Evolutionary conservation across 2,888 invertebrate genomes (phyloP), one percentile per base, ranked within the genome.

Genomic region (Agrotis ipsilon): DNA sequence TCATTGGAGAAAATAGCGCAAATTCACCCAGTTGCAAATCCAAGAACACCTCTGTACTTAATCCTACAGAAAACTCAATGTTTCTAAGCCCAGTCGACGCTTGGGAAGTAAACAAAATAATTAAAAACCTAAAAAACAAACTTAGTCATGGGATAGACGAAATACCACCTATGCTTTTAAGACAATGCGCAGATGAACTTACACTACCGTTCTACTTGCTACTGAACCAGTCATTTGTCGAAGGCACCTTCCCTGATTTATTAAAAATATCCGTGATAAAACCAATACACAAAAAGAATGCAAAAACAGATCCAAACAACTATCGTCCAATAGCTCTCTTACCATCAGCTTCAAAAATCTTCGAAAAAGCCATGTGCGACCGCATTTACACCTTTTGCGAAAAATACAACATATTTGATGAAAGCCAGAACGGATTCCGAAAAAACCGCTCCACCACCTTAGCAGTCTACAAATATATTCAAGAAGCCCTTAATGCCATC

Each of bases 351-450:
- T 55, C 55, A 32, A 55, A 55, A 11, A 32, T 32, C 16, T 55
- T 55, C 32, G 55, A 55, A n/a, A 55, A 32, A 13, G 55, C 55
- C 13, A 55, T 55, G 55, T 55, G 55, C 11, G 55, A 55, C 18
- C 11, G 32, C 0, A 9, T 32, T 7, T 54, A 54, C 9, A 7
- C 11, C 3, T 24, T 24, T 24, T 24, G 24, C 3, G 24, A 24
- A 24, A 24, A 24, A 19, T 49, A 19, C 11, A 48, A 48, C 6
- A 43, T 43, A 3, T 43, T 43, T 43, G 43, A 43, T 43, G 43
- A 43, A 43, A 4, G 43, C 13, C 43, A 43, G 43, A 43, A 43
- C 5, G 43, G 43, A 3, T 43, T 43, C 13, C 43, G 43, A 43
- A 43, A 43, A 43, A 43, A 43, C 43, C 43, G 43, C 6, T 43